phyloP scores from a whole-genome alignment of 2,888 invertebrate species.

The Cataglyphis livida region DNA sequence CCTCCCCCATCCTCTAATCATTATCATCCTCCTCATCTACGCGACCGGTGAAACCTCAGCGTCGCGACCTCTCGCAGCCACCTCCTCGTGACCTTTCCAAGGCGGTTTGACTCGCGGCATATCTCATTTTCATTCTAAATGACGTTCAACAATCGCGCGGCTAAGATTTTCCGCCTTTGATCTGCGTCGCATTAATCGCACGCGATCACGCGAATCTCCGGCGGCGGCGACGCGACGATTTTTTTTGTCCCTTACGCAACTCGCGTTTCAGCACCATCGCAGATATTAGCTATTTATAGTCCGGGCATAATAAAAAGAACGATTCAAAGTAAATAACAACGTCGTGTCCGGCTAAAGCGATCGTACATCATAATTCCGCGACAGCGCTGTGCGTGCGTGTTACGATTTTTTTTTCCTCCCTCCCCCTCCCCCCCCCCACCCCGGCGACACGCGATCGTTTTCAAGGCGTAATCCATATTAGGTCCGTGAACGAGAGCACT shows the following conservation, averaged over 20 bases:
- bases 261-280: background rate
- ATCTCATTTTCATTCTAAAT: slow-evolving; percentile 48
- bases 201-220: slow-evolving; percentile 12
- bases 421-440: slow-evolving; percentile 6
- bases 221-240: background rate
- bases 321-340: slow-evolving; percentile 39
- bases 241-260: slow-evolving; percentile 35
- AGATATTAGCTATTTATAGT: slow-evolving; percentile 26
- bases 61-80: slow-evolving; percentile 13
- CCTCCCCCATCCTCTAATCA: slow-evolving; percentile 34
- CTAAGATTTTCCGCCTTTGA: background rate
- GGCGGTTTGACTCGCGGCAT: slow-evolving; percentile 49
- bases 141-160: slow-evolving; percentile 31
- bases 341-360: slow-evolving; percentile 25
- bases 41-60: slow-evolving; percentile 57
- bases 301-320: background rate
- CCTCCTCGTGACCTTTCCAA: slow-evolving; percentile 62
- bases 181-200: slow-evolving; percentile 1
- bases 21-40: slow-evolving; percentile 50
- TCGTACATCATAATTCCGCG: slow-evolving; percentile 47
- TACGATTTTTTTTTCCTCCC: slow-evolving; percentile 23
- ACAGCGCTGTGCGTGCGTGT: slow-evolving; percentile 19
- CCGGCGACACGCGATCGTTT: slow-evolving; percentile 47
- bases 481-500: slow-evolving; percentile 33
- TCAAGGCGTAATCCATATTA: slow-evolving; percentile 51